A percentile compares a stretch with the other conserved stretches of the same genome.
phyloP scores from a whole-genome alignment of 2,888 invertebrate species.

The Sinelater perroti region DNA sequence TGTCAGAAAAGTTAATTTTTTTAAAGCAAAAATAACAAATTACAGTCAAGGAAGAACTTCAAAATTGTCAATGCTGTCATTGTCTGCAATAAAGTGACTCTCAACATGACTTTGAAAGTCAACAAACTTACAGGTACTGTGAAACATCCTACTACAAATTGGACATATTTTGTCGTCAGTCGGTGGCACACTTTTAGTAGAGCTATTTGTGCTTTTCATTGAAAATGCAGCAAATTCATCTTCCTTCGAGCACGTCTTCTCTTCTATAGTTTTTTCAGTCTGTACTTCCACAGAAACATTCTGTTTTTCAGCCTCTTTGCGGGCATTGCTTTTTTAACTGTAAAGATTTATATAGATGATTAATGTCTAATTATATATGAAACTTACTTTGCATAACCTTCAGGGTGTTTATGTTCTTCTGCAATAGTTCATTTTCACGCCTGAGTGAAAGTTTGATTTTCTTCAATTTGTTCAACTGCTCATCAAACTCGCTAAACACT shows the following conservation, averaged over 20 bases:
- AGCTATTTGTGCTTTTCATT: constrained; percentile 34
- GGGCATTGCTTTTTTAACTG: not conserved
- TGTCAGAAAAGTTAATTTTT: no score
- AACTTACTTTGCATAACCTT: constrained; percentile 59
- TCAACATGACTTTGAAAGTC: constrained; percentile 80
- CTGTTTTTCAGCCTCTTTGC: constrained; percentile 2
- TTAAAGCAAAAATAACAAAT: no score
- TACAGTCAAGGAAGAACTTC: constrained; percentile 21
- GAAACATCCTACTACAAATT: constrained; percentile 74
- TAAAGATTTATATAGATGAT: not conserved
- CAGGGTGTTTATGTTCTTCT: constrained; percentile 60
- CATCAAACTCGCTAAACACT: constrained; percentile 70
- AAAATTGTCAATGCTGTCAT: constrained; percentile 15
- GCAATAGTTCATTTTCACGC: constrained; percentile 71
- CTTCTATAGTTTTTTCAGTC: constrained; percentile 12
- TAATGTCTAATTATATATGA: not conserved
- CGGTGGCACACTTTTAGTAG: constrained; percentile 32
- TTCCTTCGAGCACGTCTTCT: constrained; percentile 16
- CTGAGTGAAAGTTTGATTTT: constrained; percentile 69
- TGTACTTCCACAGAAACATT: constrained; percentile 15
- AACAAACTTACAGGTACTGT: constrained; percentile 66
- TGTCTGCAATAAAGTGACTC: constrained; percentile 68
- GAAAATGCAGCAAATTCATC: constrained; percentile 48
- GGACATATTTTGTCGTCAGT: constrained; percentile 72
- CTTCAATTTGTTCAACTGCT: constrained; percentile 69